A percentile compares a stretch with the other conserved stretches of the same genome.
phyloP scores from a whole-genome alignment of 2,113 vertebrate species.

The Phaethornis superciliosus region DNA sequence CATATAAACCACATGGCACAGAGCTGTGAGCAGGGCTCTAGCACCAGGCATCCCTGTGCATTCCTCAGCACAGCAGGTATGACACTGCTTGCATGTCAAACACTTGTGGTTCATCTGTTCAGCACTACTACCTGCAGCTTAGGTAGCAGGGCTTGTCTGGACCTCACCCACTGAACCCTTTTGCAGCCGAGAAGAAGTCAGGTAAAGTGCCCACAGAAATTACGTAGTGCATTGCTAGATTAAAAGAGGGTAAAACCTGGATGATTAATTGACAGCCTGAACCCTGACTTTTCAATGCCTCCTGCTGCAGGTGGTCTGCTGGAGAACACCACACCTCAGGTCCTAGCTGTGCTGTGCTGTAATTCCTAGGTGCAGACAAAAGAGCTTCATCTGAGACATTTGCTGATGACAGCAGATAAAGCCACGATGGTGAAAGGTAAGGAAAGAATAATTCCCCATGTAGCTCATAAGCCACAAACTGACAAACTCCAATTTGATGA shows the following conservation, averaged over 20 bases:
- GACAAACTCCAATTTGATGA: background rate
- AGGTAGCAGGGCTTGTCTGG: background rate
- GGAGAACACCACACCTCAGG: background rate
- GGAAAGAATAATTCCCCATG: background rate
- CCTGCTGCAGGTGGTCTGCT: background rate
- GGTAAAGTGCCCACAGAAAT: background rate
- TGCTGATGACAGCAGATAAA: conserved; percentile 10
- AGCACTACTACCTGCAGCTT: background rate
- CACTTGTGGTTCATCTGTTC: background rate
- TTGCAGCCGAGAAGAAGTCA: background rate
- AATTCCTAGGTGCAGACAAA: background rate
- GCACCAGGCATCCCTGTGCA: background rate
- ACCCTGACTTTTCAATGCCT: background rate
- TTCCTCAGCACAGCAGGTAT: background rate
- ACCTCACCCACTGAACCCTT: background rate
- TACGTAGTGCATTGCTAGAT: background rate
- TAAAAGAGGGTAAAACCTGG: background rate
- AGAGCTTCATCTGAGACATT: background rate
- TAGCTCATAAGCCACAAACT: background rate
- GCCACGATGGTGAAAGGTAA: background rate
- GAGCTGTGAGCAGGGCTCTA: background rate
- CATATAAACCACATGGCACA: background rate
- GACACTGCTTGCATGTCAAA: background rate
- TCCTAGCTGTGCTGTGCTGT: background rate
- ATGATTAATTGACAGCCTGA: background rate